Conservation (phyloP, 2,113 vertebrate species). For the Ginglymostoma cirratum region DNA sequence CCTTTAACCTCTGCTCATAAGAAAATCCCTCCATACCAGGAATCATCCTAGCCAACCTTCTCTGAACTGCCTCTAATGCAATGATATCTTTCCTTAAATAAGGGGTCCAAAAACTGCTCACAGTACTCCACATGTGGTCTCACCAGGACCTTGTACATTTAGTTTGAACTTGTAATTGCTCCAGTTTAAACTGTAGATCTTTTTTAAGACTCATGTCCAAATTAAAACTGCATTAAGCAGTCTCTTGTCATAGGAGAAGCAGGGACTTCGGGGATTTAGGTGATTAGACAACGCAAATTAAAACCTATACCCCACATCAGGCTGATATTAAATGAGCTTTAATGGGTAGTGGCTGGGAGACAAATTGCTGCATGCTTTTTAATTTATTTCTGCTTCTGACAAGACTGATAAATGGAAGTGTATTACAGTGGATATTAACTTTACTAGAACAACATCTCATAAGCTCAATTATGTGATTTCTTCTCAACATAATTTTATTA, state of each 20-base stretch:
- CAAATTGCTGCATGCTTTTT: background rate
- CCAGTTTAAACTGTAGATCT: background rate
- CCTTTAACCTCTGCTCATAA: too few relatives aligned
- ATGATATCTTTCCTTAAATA: too few relatives aligned
- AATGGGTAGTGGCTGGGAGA: background rate
- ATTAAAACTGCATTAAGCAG: background rate
- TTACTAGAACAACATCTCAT: background rate
- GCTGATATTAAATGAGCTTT: background rate
- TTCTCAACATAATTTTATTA: background rate
- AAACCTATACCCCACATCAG: background rate
- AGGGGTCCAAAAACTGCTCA: too few relatives aligned
- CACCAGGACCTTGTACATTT: background rate
- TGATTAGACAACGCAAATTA: background rate
- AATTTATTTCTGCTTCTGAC: background rate
- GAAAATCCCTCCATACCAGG: too few relatives aligned
- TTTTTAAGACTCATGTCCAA: background rate
- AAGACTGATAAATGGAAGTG: background rate
- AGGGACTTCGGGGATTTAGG: background rate
- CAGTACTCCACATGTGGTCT: too few relatives aligned
- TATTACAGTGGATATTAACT: background rate
- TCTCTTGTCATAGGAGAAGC: background rate
- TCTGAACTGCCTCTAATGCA: too few relatives aligned
- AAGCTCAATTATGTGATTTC: background rate
- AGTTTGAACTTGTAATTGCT: background rate
- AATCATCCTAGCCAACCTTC: too few relatives aligned